These are phyloP conservation scores for Neodiprion fabricii DNA, from an alignment of 1,140 invertebrate species.

Conservation along the genomic window DNA sequence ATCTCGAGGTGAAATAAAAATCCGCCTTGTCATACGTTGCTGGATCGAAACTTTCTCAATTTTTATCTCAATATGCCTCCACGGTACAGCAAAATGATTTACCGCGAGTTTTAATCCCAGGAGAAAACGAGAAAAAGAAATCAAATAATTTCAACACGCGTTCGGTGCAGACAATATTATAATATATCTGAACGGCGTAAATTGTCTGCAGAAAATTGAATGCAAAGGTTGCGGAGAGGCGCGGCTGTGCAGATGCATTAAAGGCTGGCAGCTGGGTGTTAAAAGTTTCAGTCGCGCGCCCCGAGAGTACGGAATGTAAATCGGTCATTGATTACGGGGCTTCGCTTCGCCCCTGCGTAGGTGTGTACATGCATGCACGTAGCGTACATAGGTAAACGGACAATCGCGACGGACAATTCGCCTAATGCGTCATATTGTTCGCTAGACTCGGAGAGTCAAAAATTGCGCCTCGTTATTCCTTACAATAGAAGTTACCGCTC, in stretches of 20 bases:
- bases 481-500: conserved; percentile 43
- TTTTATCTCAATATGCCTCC: no score
- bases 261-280: neutral
- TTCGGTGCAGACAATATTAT: no score
- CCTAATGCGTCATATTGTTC: conserved; percentile 62
- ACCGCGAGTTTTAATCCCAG: no score
- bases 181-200: no score
- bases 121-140: no score
- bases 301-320: conserved; percentile 22
- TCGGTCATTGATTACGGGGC: conserved; percentile 36
- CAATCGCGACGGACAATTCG: conserved; percentile 46
- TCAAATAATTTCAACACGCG: no score
- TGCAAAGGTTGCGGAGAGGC: no score
- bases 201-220: no score
- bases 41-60: no score
- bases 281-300: neutral
- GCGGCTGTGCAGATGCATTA: no score
- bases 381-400: conserved; percentile 14
- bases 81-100: no score
- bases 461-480: conserved; percentile 58
- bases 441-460: conserved; percentile 40
- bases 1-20: neutral
- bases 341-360: conserved; percentile 1
- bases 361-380: conserved; percentile 13
- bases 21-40: neutral